Conservation (phyloP, 2,113 vertebrate genomes). For the Stigmatopora argus region DNA sequence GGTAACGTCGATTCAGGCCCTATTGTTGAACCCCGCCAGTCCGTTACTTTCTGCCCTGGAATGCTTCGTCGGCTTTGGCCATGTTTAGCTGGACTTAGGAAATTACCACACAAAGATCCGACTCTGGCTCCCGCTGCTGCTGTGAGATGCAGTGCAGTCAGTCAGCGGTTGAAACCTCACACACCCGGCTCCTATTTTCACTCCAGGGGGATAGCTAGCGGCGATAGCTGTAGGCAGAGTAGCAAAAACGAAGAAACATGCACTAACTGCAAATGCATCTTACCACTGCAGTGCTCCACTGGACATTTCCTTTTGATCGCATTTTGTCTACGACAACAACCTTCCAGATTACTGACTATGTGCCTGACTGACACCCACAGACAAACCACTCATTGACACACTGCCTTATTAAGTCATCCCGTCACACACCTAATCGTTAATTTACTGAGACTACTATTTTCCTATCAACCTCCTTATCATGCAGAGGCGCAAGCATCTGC, state of each 20-base stretch:
- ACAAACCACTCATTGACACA: neutral
- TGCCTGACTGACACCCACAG: neutral
- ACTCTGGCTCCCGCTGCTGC: too few species aligned
- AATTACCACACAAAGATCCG: too few species aligned
- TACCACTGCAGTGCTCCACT: neutral
- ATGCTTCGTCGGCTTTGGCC: too few species aligned
- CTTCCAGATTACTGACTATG: neutral
- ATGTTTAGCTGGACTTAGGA: too few species aligned
- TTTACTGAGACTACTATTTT: neutral
- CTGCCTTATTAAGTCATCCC: neutral
- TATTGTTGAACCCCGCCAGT: too few species aligned
- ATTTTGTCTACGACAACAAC: neutral
- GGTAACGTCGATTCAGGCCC: too few species aligned
- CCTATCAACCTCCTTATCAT: constrained; percentile 28
- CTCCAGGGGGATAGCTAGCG: neutral
- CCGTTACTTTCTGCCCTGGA: too few species aligned
- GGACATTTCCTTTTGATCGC: neutral
- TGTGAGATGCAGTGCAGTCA: too few species aligned
- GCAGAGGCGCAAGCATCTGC: constrained; percentile 7
- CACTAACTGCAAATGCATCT: neutral
- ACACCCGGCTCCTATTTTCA: neutral
- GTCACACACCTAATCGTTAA: too few species aligned
- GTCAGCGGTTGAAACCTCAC: neutral
- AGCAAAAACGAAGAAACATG: neutral
- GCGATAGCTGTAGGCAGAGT: neutral